These are phyloP conservation scores for Apus apus DNA, from an alignment of 2,113 vertebrate genomes.

Conservation along the genomic window DNA sequence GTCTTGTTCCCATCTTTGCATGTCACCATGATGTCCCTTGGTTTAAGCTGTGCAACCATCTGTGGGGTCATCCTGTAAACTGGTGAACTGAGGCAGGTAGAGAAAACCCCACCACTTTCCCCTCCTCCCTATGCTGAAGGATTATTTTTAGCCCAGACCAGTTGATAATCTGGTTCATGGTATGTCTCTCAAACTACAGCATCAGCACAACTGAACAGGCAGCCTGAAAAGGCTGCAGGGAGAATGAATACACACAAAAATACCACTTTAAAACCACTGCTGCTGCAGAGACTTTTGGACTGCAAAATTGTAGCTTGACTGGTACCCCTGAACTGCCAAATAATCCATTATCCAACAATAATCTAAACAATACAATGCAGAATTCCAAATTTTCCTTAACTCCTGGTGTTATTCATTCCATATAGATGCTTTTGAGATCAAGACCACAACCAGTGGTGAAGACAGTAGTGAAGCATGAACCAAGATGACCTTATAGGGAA, in stretches of 20 bases:
- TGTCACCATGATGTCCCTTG: fast-evolving
- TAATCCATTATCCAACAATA: background rate
- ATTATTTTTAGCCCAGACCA: slow-evolving; percentile 15
- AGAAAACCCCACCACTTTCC: background rate
- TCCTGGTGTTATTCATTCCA: background rate
- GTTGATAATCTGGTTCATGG: background rate
- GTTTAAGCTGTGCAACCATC: background rate
- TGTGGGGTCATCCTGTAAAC: background rate
- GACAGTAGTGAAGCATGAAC: background rate
- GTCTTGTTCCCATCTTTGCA: background rate
- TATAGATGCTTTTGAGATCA: background rate
- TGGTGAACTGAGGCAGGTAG: background rate
- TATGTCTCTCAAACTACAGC: background rate
- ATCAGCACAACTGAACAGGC: background rate
- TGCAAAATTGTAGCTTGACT: background rate
- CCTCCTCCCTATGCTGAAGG: background rate
- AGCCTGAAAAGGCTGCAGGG: background rate
- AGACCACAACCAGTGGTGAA: background rate
- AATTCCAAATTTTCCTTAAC: background rate
- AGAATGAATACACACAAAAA: background rate
- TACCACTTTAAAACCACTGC: background rate
- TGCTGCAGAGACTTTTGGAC: background rate
- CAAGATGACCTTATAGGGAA: background rate
- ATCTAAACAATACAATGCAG: background rate
- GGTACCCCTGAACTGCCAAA: background rate